These are phyloP conservation scores for Zaprionus obscuricornis DNA, from an alignment of 2,888 invertebrate species.

Conservation along the genomic window DNA sequence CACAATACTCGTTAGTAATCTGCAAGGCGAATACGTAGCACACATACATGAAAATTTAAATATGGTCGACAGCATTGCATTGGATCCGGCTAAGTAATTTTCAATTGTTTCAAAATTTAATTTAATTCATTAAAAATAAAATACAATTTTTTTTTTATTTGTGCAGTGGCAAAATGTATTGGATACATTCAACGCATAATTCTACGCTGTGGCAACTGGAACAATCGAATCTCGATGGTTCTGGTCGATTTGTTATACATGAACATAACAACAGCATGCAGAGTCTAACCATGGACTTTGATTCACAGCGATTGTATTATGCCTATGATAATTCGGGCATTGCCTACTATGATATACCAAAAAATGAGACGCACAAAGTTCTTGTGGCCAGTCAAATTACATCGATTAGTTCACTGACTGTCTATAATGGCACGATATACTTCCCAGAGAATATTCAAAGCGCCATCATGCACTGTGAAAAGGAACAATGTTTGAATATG, in stretches of 20 bases:
- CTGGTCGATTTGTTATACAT: constrained; percentile 80
- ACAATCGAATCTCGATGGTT: constrained; percentile 88
- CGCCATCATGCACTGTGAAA: constrained; percentile 87
- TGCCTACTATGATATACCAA: constrained; percentile 86
- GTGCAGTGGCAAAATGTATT: constrained; percentile 85
- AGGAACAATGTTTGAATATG: constrained; percentile 84
- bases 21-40: constrained; percentile 89
- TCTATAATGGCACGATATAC: constrained; percentile 87
- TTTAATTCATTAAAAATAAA: neutral
- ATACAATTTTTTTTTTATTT: neutral
- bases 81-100: constrained; percentile 86
- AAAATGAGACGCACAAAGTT: constrained; percentile 75
- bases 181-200: constrained; percentile 84
- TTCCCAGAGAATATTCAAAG: constrained; percentile 88
- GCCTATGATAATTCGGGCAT: constrained; percentile 85
- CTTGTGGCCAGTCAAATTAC: constrained; percentile 79
- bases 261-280: constrained; percentile 77
- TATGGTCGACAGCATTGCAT: constrained; percentile 87
- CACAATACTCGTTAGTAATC: constrained; percentile 88
- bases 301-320: constrained; percentile 88
- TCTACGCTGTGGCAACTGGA: constrained; percentile 84
- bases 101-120: neutral
- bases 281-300: constrained; percentile 87
- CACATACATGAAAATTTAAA: constrained; percentile 81
- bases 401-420: constrained; percentile 86